Evolutionary conservation across 37 sponge, comb jelly and placozoan genomes (phyloP), one percentile per base, ranked within the genome.

Genomic region (Cliona cf. orientalis): DNA sequence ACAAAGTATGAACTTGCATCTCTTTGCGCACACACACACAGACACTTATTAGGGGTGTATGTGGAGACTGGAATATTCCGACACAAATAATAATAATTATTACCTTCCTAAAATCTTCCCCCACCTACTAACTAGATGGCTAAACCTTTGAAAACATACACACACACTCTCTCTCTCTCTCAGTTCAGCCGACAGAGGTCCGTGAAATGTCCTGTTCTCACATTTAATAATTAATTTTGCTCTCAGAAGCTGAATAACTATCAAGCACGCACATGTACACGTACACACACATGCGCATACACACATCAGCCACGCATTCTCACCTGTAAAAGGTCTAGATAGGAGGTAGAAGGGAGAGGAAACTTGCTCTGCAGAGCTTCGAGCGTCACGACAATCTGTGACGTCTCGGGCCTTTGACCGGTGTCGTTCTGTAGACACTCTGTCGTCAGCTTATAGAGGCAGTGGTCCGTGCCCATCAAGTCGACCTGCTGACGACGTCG

Each of bases 381-480:
- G 37, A 82, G 72, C 2, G 60, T 62, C 21, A 39, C 3, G 21
- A 42, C 65, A 3, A 72, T 7, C 46, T 72, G 58, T 9, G 63
- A n/a, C 1, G 71, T 61, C 36, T 58, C 71, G 9, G 87, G 74
- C 21, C 87, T 60, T 29, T 39, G 66, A 34, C 0, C 33, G 41
- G 87, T 58, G 39, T 86, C 87, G 39, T 86, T 86, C 57, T 73
- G 80, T 21, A 86, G 73, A 38, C 87, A 86, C 64, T 86, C 53
- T 1, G 62, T 19, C 0, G 72, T 63, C 32, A 86, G 72, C 2
- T 43, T 53, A 33, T 38, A 43, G 66, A 79, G 80, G n/a, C 72
- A 79, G 66, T 86, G 79, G 25, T 86, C 71, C 21, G 49, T 46
- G 29, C 71, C 61, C 40, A 86, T 71, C 39, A 73, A 41, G 29